Evolutionary conservation across 1,140 invertebrate genomes (phyloP).

Genomic region (Eciton burchellii): DNA sequence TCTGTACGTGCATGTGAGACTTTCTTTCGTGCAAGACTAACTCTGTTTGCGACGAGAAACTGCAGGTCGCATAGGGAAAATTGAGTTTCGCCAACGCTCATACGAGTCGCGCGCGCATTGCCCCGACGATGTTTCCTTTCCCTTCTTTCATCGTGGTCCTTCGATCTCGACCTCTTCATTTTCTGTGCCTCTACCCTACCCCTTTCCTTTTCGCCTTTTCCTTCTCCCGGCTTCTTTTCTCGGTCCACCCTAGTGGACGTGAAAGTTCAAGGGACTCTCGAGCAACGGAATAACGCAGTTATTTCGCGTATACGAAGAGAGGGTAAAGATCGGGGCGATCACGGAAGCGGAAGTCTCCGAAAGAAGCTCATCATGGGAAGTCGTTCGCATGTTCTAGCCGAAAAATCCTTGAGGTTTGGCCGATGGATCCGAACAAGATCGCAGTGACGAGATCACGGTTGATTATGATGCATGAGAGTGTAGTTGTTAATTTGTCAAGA

Average conservation of each 20-base stretch:
- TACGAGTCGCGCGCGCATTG: constrained; percentile 27
- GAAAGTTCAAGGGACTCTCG: constrained; percentile 53
- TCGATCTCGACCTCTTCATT: constrained; percentile 20
- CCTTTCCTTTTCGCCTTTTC: not conserved
- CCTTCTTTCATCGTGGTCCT: constrained; percentile 24
- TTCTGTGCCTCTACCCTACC: not conserved
- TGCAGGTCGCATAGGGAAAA: constrained; percentile 63
- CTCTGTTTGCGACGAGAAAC: constrained; percentile 58
- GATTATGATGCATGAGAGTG: not conserved
- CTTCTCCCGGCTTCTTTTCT: not conserved
- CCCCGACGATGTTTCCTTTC: constrained; percentile 30
- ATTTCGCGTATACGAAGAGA: not conserved
- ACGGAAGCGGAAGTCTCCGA: constrained; percentile 5
- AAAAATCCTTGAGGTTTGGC: not conserved
- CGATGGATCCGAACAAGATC: not conserved
- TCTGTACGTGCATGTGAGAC: not conserved
- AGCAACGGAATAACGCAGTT: constrained; percentile 54
- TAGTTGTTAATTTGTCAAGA: not conserved
- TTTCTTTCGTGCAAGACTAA: constrained; percentile 36
- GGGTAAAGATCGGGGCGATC: not conserved
- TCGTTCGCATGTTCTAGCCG: not conserved
- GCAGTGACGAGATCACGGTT: not conserved
- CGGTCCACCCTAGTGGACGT: constrained; percentile 3
- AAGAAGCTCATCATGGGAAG: not conserved
- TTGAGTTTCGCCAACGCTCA: constrained; percentile 67